Conservation (phyloP, 2,113 vertebrate genomes). For the Myodes glareolus region DNA sequence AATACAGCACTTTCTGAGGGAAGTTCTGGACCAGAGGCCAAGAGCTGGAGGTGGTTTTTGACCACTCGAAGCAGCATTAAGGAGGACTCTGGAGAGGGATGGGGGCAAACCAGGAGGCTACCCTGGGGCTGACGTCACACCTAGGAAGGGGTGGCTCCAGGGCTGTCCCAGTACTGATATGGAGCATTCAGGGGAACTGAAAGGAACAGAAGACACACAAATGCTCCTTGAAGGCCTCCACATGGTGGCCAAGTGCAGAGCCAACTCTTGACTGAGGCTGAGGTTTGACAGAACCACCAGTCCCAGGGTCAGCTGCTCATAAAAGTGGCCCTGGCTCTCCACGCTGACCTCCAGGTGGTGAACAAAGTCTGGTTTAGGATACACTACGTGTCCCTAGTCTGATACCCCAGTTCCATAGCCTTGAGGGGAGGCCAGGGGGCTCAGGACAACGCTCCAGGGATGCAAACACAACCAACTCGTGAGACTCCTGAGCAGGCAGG, state of each 20-base stretch:
- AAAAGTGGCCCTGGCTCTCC: too few relatives aligned
- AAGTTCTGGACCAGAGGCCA: constrained; percentile 38
- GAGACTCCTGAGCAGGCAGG: neutral
- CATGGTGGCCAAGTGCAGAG: neutral
- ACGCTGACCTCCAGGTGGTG: neutral
- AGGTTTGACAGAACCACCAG: accelerated
- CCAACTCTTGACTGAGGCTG: accelerated
- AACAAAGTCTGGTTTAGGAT: too few relatives aligned
- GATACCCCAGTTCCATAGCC: neutral
- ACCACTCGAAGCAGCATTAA: neutral
- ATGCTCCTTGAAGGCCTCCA: neutral
- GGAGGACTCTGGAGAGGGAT: neutral
- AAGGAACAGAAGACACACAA: neutral
- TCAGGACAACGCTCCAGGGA: too few relatives aligned
- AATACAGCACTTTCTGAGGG: constrained; percentile 71
- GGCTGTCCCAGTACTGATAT: neutral
- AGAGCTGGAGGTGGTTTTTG: neutral
- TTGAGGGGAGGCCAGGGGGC: neutral
- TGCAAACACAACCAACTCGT: neutral
- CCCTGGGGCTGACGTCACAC: neutral
- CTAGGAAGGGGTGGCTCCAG: neutral
- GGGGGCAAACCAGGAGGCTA: neutral
- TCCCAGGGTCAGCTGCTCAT: accelerated
- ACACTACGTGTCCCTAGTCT: accelerated
- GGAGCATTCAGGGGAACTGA: neutral